Evolutionary conservation across 2,113 vertebrate species (phyloP).

Genomic region (Passer domesticus): DNA sequence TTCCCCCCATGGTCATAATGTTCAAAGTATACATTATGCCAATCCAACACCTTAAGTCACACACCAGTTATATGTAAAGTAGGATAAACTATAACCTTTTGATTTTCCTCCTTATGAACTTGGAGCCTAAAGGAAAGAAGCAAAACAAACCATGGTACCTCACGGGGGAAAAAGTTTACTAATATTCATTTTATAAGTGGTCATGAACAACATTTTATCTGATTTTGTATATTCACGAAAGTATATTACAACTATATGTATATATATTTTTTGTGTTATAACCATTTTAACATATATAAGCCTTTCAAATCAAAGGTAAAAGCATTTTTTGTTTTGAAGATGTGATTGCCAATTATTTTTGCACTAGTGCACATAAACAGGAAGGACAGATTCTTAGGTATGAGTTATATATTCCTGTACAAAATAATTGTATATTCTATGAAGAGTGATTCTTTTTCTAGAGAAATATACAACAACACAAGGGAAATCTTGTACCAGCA

Average conservation of each 20-base stretch:
- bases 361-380: constrained; percentile 79
- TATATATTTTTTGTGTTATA: background rate
- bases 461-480: constrained; percentile 86
- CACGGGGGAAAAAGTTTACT: constrained; percentile 37
- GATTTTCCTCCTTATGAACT: constrained; percentile 57
- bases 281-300: constrained; percentile 55
- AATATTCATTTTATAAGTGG: constrained; percentile 70
- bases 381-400: constrained; percentile 77
- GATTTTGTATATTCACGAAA: constrained; percentile 61
- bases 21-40: constrained; percentile 75
- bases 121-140: constrained; percentile 50
- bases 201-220: constrained; percentile 57
- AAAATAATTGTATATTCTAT: constrained; percentile 89
- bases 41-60: constrained; percentile 74
- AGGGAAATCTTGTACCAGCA: constrained; percentile 84
- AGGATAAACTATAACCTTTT: constrained; percentile 70
- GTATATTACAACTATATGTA: constrained; percentile 50
- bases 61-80: constrained; percentile 72
- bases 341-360: constrained; percentile 83
- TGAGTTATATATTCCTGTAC: constrained; percentile 83
- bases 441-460: constrained; percentile 83
- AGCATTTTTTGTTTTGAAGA: constrained; percentile 72
- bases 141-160: constrained; percentile 3
- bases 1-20: constrained; percentile 73
- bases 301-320: constrained; percentile 71